Conservation (phyloP, 1,140 invertebrate genomes). For the Temnothorax nylanderi region DNA sequence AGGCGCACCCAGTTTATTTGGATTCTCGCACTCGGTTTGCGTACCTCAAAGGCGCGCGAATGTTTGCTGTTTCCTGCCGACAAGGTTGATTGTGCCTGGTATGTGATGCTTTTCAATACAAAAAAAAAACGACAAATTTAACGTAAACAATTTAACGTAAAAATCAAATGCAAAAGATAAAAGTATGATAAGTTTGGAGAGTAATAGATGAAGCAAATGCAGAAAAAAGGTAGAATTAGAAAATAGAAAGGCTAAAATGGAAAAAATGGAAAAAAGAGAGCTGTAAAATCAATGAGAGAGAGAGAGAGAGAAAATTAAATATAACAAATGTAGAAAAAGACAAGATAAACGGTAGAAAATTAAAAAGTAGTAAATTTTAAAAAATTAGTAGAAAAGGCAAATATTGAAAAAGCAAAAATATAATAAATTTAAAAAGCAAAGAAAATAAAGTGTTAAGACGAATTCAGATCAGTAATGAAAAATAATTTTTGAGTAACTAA, state of each 20-base stretch:
- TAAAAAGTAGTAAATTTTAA: not conserved
- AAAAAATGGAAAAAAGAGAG: not conserved
- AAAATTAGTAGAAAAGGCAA: not conserved
- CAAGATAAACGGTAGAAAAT: not conserved
- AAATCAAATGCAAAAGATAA: not conserved
- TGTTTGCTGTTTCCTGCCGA: slow-evolving; percentile 68
- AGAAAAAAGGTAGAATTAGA: not conserved
- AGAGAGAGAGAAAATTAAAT: no score
- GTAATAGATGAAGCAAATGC: not conserved
- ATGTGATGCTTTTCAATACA: not conserved
- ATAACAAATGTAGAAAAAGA: not conserved
- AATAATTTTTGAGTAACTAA: not conserved
- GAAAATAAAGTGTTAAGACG: not conserved
- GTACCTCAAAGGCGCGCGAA: slow-evolving; percentile 56
- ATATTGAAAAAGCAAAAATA: not conserved
- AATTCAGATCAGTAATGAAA: not conserved
- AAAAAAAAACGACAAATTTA: slow-evolving; percentile 15
- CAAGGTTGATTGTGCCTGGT: not conserved
- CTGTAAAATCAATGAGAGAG: no score
- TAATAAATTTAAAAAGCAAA: not conserved
- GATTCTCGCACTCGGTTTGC: slow-evolving; percentile 46
- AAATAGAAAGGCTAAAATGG: not conserved
- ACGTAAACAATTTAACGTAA: not conserved
- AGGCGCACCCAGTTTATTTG: slow-evolving; percentile 65
- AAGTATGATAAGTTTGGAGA: not conserved